Conservation (phyloP, 2,797 vertebrate species). For the Danio choprae region DNA sequence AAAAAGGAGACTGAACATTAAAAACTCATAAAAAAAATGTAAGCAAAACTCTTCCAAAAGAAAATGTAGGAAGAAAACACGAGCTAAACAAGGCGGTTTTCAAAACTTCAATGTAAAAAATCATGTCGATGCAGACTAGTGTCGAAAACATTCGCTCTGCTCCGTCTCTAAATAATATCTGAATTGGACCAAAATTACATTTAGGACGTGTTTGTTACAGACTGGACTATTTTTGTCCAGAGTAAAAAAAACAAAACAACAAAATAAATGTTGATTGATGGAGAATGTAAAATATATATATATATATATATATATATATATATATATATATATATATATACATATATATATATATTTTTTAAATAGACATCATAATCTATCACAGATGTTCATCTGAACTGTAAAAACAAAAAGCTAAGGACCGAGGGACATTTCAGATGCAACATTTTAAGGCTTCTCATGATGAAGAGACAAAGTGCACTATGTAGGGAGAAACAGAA, state of each 20-base stretch:
- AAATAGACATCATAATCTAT: conserved; percentile 14
- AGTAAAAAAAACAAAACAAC: not conserved
- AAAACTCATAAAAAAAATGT: not conserved
- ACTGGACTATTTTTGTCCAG: not conserved
- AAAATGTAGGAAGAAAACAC: not conserved
- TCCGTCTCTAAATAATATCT: not conserved
- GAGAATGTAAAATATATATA: conserved; percentile 15
- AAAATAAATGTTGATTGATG: not conserved
- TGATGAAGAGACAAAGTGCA: conserved; percentile 82
- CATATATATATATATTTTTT: no score
- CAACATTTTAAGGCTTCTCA: conserved; percentile 80
- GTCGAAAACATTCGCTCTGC: conserved; percentile 21
- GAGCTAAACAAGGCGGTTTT: not conserved
- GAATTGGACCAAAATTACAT: not conserved
- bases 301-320: no score
- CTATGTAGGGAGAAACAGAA: conserved; percentile 58
- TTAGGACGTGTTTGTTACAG: not conserved
- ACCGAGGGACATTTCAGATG: conserved; percentile 67
- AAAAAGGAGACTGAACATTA: not conserved
- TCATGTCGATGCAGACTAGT: not conserved
- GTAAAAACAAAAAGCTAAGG: not conserved
- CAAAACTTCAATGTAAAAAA: conserved; percentile 3
- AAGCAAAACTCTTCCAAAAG: conserved; percentile 1
- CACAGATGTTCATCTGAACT: conserved; percentile 9
- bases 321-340: no score